A percentile compares a stretch with the other conserved stretches of the same genome.
Conservation (phyloP, 2,113 vertebrate species). For the Phycodurus eques region DNA sequence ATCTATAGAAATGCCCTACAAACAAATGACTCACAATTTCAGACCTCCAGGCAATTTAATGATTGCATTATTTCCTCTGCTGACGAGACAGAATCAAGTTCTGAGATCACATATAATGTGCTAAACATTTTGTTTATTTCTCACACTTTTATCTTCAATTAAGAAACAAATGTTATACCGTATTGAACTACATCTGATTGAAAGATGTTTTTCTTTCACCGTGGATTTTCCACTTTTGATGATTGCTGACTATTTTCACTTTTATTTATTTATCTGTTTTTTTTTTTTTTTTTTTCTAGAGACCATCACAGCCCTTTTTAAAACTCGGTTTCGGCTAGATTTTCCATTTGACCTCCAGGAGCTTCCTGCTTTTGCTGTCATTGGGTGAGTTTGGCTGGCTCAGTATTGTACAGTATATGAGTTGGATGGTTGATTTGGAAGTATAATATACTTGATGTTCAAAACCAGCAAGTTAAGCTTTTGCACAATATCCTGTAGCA, state of each 20-base stretch:
- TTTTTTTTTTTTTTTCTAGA: constrained; percentile 67
- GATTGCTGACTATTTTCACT: not conserved
- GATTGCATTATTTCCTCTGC: not conserved
- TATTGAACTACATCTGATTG: not conserved
- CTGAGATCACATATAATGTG: too few species aligned
- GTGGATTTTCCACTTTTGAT: not conserved
- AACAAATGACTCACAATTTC: not conserved
- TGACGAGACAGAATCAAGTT: not conserved
- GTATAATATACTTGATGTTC: not conserved
- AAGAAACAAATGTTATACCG: not conserved
- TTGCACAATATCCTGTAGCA: not conserved
- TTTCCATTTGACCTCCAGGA: constrained; percentile 98
- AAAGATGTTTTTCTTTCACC: not conserved
- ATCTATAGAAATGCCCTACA: not conserved
- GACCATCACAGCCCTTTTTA: constrained; percentile 96
- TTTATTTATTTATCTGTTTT: not conserved
- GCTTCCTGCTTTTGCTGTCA: constrained; percentile 93
- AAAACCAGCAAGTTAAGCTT: not conserved
- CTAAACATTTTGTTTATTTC: too few species aligned
- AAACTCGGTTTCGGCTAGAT: constrained; percentile 93
- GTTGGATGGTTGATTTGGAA: not conserved
- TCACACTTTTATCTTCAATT: too few species aligned
- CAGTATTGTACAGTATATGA: not conserved
- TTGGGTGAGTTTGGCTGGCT: constrained; percentile 78
- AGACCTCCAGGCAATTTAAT: not conserved